Evolutionary conservation across 1,140 invertebrate genomes (phyloP), one percentile per base, ranked within the genome.

Genomic region (Antheraea mylitta): DNA sequence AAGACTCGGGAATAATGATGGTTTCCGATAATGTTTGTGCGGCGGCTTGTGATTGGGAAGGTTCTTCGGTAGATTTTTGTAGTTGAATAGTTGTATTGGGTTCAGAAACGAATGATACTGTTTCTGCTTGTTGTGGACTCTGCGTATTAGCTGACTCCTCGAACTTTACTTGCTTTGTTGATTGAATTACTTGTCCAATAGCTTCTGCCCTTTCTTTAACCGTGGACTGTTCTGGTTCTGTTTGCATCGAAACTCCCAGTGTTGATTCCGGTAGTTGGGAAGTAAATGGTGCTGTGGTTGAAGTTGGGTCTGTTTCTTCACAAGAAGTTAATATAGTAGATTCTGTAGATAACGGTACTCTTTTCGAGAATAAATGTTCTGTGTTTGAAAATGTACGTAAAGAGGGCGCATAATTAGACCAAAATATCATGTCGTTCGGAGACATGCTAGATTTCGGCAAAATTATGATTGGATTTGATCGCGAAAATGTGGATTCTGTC

Each of bases 401-500:
- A 64, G 63, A 62, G 4, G 68, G 53, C 11, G 74, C 71, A 62
- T 73, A 63, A 1, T 75, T 75, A 36, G 70, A 72, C 64, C 71
- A 67, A 64, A 30, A 65, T 16, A 8, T 13, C n/a, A 53, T 67
- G 10, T 62, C 67, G 9, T 66, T 60, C 19, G 64, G 58, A 38
- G 48, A n/a, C 22, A 45, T 38, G 18, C 19, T 67, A 13, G 70
- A 58, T 18, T 79, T 69, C 16, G 73, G 70, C 13, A 80, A 69
- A 45, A 85, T 78, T 22, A 87, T 62, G 18, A 85, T 84, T 18
- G 82, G 80, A 65, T 84, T 85, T 45, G 75, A 78, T 48, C 81
- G 67, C 30, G 83, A 80, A 71, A 86, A 85, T 9, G 76, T 70
- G 11, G 70, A 45, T 67, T 84, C 82, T 3, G 87, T 86, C 18